Evolutionary conservation across 2,797 vertebrate genomes (phyloP).

Genomic region (Siniperca obscura): DNA sequence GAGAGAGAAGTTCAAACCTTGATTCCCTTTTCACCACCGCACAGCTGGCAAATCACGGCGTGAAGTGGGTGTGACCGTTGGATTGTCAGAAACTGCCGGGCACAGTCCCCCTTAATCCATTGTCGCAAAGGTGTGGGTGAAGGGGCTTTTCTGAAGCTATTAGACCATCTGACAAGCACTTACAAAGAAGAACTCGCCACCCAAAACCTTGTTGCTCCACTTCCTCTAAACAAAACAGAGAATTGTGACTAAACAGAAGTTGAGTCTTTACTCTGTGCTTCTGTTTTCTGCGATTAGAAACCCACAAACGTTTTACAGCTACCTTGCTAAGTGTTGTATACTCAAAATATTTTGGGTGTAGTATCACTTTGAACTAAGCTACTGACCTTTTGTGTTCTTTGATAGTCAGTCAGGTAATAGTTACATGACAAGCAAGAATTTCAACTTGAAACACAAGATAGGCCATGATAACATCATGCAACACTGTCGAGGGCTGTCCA

Average conservation of each 20-base stretch:
- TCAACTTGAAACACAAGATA: background rate
- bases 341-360: background rate
- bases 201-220: background rate
- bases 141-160: too few relatives aligned
- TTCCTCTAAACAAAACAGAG: background rate
- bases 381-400: background rate
- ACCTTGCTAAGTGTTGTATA: too few relatives aligned
- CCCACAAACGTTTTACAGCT: background rate
- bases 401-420: background rate
- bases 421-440: background rate
- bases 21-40: background rate
- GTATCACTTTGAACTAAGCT: background rate
- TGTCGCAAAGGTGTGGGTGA: too few relatives aligned
- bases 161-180: too few relatives aligned
- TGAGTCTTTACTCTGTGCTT: background rate
- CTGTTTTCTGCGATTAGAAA: background rate
- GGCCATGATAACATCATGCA: background rate
- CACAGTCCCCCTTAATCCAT: too few relatives aligned
- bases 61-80: too few relatives aligned
- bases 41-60: too few relatives aligned
- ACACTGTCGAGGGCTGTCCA: background rate
- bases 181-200: background rate
- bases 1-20: background rate
- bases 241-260: background rate
- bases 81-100: too few relatives aligned